Evolutionary conservation across 2,113 vertebrate genomes (phyloP), one percentile per base, ranked within the genome.

Genomic region (Clarias magur): DNA sequence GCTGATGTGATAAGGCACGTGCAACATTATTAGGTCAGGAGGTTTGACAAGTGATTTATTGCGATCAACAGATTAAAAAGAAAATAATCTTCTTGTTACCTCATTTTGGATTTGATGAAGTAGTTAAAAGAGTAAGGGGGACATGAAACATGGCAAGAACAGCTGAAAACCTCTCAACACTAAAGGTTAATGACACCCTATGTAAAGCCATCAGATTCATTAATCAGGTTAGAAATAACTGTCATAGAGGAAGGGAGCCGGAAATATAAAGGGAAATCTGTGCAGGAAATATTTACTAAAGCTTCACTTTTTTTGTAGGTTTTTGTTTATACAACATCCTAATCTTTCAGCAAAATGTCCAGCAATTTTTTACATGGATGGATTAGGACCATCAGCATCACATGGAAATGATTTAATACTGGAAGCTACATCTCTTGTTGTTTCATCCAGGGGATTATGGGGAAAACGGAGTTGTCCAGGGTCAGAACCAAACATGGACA

Each of bases 271-370:
- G 15, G 1, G 21, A 30, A 57, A 17, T 19, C 11, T 57, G 27
- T 57, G 19, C 17, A 57, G 30, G 42, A 75, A 75, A 53, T 48
- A 25, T 76, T 53, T n/a, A n/a, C 21, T 30, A 4, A 30, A 48
- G 48, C 48, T 48, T 48, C 48, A 48, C 0, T 8, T 48, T 48
- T 48, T 38, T 38, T 3, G 30, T 34, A 48, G 0, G 6, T 82
- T 59, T 79, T 78, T 62, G 67, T 67, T 90, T 80, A 90, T 83
- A 79, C 88, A 89, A 90, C 13, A 59, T 70, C 80, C 84, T 82
- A 87, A 86, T 84, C 84, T 83, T 63, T 70, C 62, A 75, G 30
- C 68, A 87, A 67, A 76, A 72, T 63, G 73, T 78, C 48, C 42
- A 57, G 57, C 30, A 59, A 56, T 84, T 80, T 82, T 86, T 68